Conservation (phyloP, 2,797 vertebrate species). For the Protosalanx chinensis region DNA sequence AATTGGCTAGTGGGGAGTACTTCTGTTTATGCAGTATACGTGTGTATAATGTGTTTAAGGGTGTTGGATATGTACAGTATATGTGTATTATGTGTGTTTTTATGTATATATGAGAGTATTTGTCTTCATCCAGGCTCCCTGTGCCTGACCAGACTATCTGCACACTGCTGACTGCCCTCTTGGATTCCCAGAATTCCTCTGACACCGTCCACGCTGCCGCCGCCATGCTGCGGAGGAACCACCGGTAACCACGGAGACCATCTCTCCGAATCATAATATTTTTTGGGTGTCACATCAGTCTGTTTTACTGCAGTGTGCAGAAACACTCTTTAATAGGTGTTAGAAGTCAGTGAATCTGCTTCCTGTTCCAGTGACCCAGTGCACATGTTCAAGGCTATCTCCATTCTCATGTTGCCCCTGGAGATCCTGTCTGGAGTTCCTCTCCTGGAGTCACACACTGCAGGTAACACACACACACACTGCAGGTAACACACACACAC, state of each 20-base stretch:
- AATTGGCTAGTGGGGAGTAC: neutral
- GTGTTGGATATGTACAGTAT: neutral
- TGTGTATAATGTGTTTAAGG: too few species aligned
- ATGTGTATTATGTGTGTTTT: too few species aligned
- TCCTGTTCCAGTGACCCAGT: conserved; percentile 41
- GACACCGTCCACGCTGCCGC: conserved; percentile 58
- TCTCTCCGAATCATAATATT: neutral
- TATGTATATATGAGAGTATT: neutral
- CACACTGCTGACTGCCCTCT: conserved; percentile 52
- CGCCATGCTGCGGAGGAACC: conserved; percentile 40
- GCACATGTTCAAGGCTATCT: conserved; percentile 42
- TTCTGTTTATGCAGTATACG: neutral
- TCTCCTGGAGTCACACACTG: conserved; percentile 24
- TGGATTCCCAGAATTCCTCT: conserved; percentile 43
- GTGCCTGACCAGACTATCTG: neutral
- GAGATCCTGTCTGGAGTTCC: conserved; percentile 45
- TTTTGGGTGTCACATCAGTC: too few species aligned
- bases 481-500: too few species aligned
- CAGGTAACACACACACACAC: conserved; percentile 44
- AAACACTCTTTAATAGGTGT: too few species aligned
- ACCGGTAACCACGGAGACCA: conserved; percentile 37
- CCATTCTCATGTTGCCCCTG: conserved; percentile 59
- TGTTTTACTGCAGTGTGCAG: too few species aligned
- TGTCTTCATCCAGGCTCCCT: neutral
- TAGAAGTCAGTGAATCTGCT: neutral